phyloP scores from a whole-genome alignment of 2,797 vertebrate species.

The Linurgus olivaceus region DNA sequence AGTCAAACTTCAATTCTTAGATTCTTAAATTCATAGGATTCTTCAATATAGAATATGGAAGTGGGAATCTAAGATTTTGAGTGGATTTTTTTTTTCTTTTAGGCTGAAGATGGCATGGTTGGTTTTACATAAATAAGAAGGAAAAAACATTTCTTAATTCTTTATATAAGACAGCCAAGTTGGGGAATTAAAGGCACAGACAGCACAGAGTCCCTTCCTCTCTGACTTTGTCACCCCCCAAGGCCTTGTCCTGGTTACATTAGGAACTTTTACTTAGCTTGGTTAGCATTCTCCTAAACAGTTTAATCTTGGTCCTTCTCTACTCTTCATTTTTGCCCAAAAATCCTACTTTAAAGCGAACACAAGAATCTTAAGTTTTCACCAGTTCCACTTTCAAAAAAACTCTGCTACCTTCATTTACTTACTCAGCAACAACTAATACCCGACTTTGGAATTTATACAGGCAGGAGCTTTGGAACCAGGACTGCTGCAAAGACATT shows the following conservation, averaged over 20 bases:
- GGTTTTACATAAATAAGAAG: not conserved
- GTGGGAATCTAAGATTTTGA: not conserved
- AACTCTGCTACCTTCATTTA: not conserved
- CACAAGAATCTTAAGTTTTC: not conserved
- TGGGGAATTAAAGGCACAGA: not conserved
- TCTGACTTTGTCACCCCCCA: not conserved
- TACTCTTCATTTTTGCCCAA: not conserved
- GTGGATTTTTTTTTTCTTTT: not conserved
- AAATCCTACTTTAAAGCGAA: not conserved
- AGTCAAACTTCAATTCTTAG: not conserved
- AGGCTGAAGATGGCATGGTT: not conserved
- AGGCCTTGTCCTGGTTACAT: not conserved
- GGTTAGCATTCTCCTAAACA: not conserved
- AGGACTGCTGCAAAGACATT: not conserved
- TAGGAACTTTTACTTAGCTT: not conserved
- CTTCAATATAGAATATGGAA: not conserved
- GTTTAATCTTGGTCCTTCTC: not conserved
- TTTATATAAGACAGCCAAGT: not conserved
- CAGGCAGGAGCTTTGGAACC: not conserved
- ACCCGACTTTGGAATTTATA: not conserved
- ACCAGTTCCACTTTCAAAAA: not conserved
- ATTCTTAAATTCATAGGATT: not conserved
- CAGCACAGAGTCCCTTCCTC: not conserved
- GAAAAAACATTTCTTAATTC: not conserved
- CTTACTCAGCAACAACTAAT: not conserved